Evolutionary conservation across 2,113 vertebrate genomes (phyloP).

Genomic region (Hepsetus odoe): DNA sequence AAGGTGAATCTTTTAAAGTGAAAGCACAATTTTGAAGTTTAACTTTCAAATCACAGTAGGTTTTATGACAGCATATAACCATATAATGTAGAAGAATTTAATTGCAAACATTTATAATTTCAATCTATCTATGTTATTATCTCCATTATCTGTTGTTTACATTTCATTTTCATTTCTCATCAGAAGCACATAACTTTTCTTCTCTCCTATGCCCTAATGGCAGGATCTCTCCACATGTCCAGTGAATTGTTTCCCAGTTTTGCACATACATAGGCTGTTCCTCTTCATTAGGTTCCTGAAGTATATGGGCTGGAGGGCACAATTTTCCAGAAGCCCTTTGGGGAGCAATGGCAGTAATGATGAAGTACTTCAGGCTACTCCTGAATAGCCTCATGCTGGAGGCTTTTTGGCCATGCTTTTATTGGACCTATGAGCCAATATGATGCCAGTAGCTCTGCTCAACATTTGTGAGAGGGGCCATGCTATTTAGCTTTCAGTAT

Average conservation of each 20-base stretch:
- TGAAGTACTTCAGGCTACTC: not conserved
- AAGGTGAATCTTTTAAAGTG: no score
- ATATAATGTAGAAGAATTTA: no score
- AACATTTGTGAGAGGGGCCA: conserved; percentile 68
- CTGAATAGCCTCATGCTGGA: not conserved
- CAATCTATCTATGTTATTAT: no score
- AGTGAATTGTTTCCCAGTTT: not conserved
- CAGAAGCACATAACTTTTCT: not conserved
- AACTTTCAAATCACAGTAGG: no score
- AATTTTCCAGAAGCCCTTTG: not conserved
- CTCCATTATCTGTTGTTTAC: no score
- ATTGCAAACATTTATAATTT: no score
- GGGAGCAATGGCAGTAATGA: not conserved
- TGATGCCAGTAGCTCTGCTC: conserved; percentile 69
- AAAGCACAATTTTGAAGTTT: no score
- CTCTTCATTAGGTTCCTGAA: not conserved
- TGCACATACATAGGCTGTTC: not conserved
- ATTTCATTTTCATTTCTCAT: not conserved
- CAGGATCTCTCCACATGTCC: not conserved
- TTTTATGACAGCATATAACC: no score
- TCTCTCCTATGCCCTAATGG: conserved; percentile 3
- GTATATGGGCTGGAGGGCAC: not conserved
- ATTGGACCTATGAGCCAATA: conserved; percentile 27
- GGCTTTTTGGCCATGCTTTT: not conserved
- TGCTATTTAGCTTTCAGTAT: conserved; percentile 68